Conservation (phyloP, 37 sponge, comb jelly and placozoan species). For the Petrosia ficiformis region DNA sequence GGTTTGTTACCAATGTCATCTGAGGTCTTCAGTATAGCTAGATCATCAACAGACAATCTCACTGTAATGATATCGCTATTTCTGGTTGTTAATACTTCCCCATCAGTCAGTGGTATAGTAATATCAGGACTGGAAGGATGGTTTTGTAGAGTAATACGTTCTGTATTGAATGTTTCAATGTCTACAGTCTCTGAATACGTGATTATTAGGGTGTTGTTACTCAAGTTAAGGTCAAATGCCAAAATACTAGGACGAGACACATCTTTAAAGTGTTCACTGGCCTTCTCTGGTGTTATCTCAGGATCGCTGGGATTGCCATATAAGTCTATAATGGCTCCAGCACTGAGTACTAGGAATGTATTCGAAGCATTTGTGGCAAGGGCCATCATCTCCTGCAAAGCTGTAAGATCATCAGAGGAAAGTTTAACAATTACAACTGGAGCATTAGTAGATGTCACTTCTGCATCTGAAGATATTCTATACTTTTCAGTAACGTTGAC, state of each 20-base stretch:
- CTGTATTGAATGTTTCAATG: conserved; percentile 51
- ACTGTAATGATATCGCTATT: conserved; percentile 32
- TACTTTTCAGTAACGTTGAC: conserved; percentile 5
- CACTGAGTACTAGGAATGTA: conserved; percentile 54
- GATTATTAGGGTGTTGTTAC: conserved; percentile 57
- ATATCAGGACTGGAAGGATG: conserved; percentile 37
- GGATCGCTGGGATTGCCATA: conserved; percentile 43
- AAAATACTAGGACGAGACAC: conserved; percentile 59
- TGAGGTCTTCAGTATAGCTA: conserved; percentile 37
- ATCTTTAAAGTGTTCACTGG: conserved; percentile 53
- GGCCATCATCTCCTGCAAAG: conserved; percentile 25
- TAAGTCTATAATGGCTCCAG: conserved; percentile 50
- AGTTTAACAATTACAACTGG: conserved; percentile 44
- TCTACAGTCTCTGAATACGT: conserved; percentile 71
- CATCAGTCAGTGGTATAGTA: conserved; percentile 42
- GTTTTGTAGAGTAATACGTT: conserved; percentile 67
- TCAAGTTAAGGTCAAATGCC: conserved; percentile 65
- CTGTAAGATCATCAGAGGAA: conserved; percentile 60
- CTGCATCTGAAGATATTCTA: conserved; percentile 9
- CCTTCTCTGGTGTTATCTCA: conserved; percentile 36
- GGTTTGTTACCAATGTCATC: conserved; percentile 50
- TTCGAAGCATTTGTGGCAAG: conserved; percentile 52
- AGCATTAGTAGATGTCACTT: conserved; percentile 23
- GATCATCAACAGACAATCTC: conserved; percentile 33
- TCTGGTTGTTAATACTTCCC: conserved; percentile 1